phyloP scores from a whole-genome alignment of 2,888 invertebrate genomes.

The Tetragnatha montana region DNA sequence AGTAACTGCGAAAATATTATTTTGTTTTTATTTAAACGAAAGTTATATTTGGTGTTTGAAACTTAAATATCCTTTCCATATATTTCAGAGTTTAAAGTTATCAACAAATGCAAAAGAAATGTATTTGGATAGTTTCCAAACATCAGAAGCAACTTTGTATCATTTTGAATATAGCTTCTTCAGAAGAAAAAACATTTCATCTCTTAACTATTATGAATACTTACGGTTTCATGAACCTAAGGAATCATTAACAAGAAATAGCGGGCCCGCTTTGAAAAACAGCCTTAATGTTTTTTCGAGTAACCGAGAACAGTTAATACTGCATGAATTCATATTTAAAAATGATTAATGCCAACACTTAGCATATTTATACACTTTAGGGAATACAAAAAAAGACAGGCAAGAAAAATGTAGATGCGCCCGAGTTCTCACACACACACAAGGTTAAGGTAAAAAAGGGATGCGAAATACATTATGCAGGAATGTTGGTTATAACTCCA shows the following conservation, averaged over 20 bases:
- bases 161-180: too few relatives aligned
- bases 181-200: too few relatives aligned
- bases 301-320: neutral
- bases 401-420: neutral
- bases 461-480: slow-evolving; percentile 36
- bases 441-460: slow-evolving; percentile 26
- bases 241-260: neutral
- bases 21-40: too few relatives aligned
- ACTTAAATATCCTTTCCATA: too few relatives aligned
- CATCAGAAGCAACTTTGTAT: too few relatives aligned
- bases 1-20: too few relatives aligned
- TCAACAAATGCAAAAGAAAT: too few relatives aligned
- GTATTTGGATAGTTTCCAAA: too few relatives aligned
- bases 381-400: neutral
- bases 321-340: neutral
- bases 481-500: slow-evolving; percentile 17
- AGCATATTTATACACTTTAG: neutral
- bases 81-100: too few relatives aligned
- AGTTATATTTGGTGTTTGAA: too few relatives aligned
- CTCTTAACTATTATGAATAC: too few relatives aligned
- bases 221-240: too few relatives aligned
- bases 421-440: neutral
- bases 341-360: neutral
- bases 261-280: neutral
- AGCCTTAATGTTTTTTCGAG: neutral